These are phyloP conservation scores for Moxostoma hubbsi DNA, from an alignment of 2,797 vertebrate genomes.

Conservation along the genomic window DNA sequence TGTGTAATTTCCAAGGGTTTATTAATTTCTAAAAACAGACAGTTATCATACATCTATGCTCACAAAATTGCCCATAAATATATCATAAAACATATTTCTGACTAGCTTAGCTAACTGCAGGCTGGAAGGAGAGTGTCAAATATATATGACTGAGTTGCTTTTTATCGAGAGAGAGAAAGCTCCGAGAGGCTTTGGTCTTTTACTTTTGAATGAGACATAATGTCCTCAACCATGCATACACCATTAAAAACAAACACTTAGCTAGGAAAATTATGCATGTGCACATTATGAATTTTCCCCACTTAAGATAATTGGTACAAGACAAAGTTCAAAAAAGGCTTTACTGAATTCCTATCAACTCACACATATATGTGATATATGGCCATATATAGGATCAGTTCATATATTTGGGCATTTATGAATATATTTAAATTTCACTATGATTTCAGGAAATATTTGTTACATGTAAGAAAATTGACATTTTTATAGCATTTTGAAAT, in stretches of 20 bases:
- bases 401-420: too few relatives aligned
- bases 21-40: background rate
- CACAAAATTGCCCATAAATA: background rate
- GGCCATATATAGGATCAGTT: too few relatives aligned
- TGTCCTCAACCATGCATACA: constrained; percentile 69
- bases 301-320: background rate
- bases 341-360: background rate
- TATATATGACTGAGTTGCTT: constrained; percentile 52
- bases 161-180: constrained; percentile 14
- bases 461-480: too few relatives aligned
- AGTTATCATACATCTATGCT: background rate
- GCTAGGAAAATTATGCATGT: constrained; percentile 52
- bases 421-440: too few relatives aligned
- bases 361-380: too few relatives aligned
- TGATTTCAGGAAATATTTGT: too few relatives aligned
- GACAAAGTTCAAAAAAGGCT: background rate
- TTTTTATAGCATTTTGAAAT: too few relatives aligned
- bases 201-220: constrained; percentile 60
- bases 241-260: constrained; percentile 58
- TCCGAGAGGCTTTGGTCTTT: background rate
- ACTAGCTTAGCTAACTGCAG: constrained; percentile 16
- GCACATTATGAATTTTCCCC: background rate
- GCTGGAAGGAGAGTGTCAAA: constrained; percentile 29
- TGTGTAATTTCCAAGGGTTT: background rate
- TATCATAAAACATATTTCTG: background rate